phyloP scores from a whole-genome alignment of 2,797 vertebrate genomes.

The Parotocinclus haroldoi region DNA sequence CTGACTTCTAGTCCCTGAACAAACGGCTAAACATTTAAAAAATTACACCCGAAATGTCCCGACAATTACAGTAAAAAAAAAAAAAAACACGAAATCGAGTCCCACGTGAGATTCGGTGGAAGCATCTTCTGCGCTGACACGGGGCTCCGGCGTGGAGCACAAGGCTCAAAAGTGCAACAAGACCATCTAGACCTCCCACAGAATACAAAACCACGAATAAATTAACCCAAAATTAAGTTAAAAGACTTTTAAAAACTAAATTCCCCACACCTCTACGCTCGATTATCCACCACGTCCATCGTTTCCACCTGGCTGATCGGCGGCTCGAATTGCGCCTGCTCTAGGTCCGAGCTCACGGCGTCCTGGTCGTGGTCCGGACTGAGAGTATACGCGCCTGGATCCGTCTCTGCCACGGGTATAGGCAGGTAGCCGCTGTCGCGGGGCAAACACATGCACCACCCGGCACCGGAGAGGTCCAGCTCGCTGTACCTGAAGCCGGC shows the following conservation, averaged over 20 bases:
- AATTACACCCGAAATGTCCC: too few species aligned
- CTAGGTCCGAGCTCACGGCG: slow-evolving; percentile 59
- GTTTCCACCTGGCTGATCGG: slow-evolving; percentile 51
- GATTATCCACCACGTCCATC: slow-evolving; percentile 69
- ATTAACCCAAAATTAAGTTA: slow-evolving; percentile 16
- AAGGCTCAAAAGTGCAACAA: too few species aligned
- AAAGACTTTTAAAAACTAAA: neutral
- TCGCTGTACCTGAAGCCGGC: slow-evolving; percentile 64
- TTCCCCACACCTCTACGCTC: slow-evolving; percentile 34
- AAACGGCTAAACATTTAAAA: too few species aligned
- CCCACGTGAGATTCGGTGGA: too few species aligned
- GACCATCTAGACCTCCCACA: too few species aligned
- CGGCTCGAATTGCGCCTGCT: slow-evolving; percentile 65
- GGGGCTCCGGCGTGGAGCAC: too few species aligned
- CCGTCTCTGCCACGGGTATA: slow-evolving; percentile 56
- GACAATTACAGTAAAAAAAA: too few species aligned
- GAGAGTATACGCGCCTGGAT: slow-evolving; percentile 44
- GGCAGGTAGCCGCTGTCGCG: slow-evolving; percentile 82
- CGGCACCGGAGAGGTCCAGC: slow-evolving; percentile 79
- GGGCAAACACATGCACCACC: slow-evolving; percentile 87
- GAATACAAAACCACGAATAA: slow-evolving; percentile 20
- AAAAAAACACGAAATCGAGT: too few species aligned
- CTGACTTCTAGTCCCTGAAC: too few species aligned
- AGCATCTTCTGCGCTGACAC: too few species aligned
- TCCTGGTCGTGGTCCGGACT: slow-evolving; percentile 53